Evolutionary conservation across 1,140 invertebrate species (phyloP).

Genomic region (Atta cephalotes): DNA sequence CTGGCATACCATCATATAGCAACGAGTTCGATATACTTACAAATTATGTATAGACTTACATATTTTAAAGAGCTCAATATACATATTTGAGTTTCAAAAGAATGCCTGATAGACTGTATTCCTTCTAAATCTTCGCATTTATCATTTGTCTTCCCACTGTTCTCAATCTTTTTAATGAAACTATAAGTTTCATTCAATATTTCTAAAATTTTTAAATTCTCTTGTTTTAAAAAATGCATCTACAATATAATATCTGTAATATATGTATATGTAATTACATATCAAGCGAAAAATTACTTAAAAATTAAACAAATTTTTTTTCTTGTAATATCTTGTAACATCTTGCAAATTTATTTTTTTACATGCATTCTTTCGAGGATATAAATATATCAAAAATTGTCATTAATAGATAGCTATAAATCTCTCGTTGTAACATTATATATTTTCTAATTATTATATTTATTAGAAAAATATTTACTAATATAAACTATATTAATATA

Average conservation of each 20-base stretch:
- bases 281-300: no score
- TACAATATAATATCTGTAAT: no score
- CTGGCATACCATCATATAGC: not conserved
- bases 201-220: not conserved
- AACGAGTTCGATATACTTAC: constrained; percentile 63
- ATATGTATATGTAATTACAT: no score
- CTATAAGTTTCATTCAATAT: not conserved
- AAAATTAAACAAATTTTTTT: no score
- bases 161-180: not conserved
- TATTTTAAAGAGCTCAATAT: not conserved
- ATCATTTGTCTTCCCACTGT: not conserved
- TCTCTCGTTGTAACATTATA: not conserved
- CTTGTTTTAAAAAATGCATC: not conserved
- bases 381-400: no score
- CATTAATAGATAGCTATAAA: not conserved
- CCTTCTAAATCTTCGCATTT: not conserved
- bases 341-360: no score
- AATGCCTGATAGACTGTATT: not conserved
- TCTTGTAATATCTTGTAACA: no score
- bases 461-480: not conserved
- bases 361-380: no score
- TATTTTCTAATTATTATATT: not conserved
- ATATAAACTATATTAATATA: not conserved
- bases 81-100: not conserved
- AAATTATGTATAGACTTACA: constrained; percentile 31